These are phyloP conservation scores for Paramisgurnus dabryanus DNA, from an alignment of 2,113 vertebrate genomes.

Conservation along the genomic window DNA sequence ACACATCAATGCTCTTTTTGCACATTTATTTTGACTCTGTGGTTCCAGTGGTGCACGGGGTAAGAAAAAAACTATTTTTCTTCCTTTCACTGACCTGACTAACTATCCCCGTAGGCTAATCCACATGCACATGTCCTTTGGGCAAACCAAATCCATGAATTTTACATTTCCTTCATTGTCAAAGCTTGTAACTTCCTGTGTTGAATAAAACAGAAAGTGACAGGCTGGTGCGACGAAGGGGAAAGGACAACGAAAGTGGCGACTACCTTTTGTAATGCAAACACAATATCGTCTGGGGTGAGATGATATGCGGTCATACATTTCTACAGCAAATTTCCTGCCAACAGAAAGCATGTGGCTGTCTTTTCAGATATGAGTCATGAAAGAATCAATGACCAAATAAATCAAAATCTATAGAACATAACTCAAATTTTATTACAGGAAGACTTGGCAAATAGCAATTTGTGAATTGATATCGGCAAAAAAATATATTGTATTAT, in stretches of 20 bases:
- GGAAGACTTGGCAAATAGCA: neutral
- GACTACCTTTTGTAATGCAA: neutral
- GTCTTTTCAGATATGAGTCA: neutral
- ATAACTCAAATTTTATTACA: neutral
- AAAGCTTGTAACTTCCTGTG: neutral
- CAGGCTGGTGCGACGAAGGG: slow-evolving; percentile 1
- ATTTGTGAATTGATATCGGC: too few relatives aligned
- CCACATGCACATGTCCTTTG: neutral
- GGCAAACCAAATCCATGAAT: slow-evolving; percentile 29
- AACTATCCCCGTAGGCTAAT: slow-evolving; percentile 29
- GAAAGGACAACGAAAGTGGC: neutral
- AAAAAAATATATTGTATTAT: neutral
- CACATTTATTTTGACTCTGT: neutral
- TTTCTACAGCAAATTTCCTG: neutral
- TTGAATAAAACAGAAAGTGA: slow-evolving; percentile 5
- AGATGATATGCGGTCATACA: neutral
- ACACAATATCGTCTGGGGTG: neutral
- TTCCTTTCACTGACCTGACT: slow-evolving; percentile 28
- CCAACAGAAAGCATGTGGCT: neutral
- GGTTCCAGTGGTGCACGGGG: neutral
- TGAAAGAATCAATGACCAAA: neutral
- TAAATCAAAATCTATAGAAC: neutral
- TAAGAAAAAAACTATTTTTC: slow-evolving; percentile 17
- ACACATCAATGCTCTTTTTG: neutral
- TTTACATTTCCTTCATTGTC: slow-evolving; percentile 22